These are phyloP conservation scores for Latrodectus hesperus DNA, from an alignment of 2,888 invertebrate species.

Conservation along the genomic window DNA sequence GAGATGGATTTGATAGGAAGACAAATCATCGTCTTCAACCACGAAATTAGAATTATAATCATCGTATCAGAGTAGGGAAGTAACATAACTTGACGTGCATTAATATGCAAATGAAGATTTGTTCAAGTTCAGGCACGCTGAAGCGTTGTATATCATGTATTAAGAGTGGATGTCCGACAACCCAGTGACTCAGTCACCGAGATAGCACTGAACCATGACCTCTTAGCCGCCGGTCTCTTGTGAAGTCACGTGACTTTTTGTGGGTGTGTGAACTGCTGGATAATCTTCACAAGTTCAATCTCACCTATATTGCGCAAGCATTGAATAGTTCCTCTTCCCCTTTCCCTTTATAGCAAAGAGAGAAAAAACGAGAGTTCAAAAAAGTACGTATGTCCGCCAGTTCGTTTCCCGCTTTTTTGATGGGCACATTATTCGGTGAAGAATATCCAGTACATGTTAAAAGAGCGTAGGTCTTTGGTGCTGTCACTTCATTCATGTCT, in stretches of 20 bases:
- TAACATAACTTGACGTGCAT: too few relatives aligned
- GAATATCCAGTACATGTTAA: neutral
- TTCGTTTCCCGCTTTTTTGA: conserved; percentile 7
- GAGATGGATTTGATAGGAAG: too few relatives aligned
- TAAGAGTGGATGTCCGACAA: conserved; percentile 51
- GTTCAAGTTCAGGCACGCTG: neutral
- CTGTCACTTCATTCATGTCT: neutral
- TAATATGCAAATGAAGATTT: neutral
- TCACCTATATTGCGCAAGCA: conserved; percentile 9
- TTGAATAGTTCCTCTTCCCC: neutral
- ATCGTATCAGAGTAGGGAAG: too few relatives aligned
- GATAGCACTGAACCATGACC: conserved; percentile 58
- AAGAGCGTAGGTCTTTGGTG: conserved; percentile 8
- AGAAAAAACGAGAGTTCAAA: conserved; percentile 5
- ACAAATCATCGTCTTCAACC: too few relatives aligned
- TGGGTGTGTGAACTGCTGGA: conserved; percentile 31
- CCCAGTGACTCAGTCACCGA: conserved; percentile 68
- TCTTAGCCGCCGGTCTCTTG: conserved; percentile 48
- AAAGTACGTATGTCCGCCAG: conserved; percentile 9
- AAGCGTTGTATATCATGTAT: neutral
- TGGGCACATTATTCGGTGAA: neutral
- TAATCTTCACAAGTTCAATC: conserved; percentile 12
- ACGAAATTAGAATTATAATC: too few relatives aligned
- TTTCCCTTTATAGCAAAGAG: neutral
- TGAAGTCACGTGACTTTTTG: conserved; percentile 54